Percentiles rank a stretch among this genome's conserved stretches.
Evolutionary conservation across 2,888 invertebrate genomes (phyloP).

Genomic region (Argynnis bischoffii): DNA sequence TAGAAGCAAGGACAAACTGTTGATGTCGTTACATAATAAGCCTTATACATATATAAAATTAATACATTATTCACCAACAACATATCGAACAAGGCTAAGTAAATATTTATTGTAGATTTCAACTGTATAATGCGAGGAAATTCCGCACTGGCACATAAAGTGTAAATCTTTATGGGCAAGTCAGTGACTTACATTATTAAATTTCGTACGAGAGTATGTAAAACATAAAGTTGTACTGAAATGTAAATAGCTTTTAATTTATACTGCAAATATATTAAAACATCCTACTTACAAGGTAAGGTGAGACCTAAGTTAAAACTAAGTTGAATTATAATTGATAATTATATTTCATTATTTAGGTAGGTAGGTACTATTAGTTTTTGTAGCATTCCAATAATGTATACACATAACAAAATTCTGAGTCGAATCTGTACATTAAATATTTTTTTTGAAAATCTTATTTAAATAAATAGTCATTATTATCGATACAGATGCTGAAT

Average conservation of each 20-base stretch:
- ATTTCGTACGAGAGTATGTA: conserved; percentile 25
- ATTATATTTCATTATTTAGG: no score
- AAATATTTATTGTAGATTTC: conserved; percentile 10
- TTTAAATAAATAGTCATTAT: no score
- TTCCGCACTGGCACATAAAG: conserved; percentile 21
- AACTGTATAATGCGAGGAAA: conserved; percentile 20
- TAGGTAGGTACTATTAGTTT: no score
- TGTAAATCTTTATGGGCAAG: conserved; percentile 16
- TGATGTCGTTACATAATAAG: background rate
- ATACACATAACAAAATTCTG: no score
- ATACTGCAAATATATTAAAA: background rate
- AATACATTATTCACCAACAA: conserved; percentile 8
- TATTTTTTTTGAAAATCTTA: no score
- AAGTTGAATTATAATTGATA: no score
- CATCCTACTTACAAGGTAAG: no score
- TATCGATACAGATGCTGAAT: no score
- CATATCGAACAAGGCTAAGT: conserved; percentile 10
- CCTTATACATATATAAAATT: background rate
- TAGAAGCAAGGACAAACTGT: background rate
- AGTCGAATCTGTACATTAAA: no score
- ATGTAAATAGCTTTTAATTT: conserved; percentile 22
- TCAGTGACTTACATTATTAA: conserved; percentile 17
- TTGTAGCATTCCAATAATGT: no score
- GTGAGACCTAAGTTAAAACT: no score
- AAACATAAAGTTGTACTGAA: conserved; percentile 23